phyloP scores from a whole-genome alignment of 2,888 invertebrate genomes.

The Raillietiella orientalis region DNA sequence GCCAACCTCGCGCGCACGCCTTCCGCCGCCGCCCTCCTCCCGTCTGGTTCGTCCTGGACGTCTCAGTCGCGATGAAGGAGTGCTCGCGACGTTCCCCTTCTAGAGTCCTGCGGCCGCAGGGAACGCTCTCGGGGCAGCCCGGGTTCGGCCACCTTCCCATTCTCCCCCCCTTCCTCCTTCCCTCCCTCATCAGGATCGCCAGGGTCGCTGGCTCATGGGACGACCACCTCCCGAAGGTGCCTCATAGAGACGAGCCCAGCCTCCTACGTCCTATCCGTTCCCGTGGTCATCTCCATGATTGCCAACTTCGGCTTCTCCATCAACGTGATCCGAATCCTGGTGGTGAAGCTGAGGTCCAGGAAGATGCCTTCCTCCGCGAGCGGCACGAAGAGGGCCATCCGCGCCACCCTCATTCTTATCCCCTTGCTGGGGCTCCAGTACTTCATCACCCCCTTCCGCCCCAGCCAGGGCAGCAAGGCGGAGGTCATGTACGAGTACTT shows the following conservation, averaged over 20 bases:
- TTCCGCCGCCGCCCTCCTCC: too few relatives aligned
- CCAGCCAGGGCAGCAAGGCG: too few relatives aligned
- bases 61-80: too few relatives aligned
- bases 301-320: conserved; percentile 53
- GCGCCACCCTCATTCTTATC: neutral
- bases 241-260: conserved; percentile 41
- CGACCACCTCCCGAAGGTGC: conserved; percentile 19
- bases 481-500: too few relatives aligned
- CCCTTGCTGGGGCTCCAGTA: neutral
- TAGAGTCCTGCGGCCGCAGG: too few relatives aligned
- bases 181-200: too few relatives aligned
- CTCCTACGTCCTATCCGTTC: conserved; percentile 35
- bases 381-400: neutral
- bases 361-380: neutral
- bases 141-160: too few relatives aligned
- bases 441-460: neutral
- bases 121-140: too few relatives aligned
- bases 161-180: too few relatives aligned
- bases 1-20: too few relatives aligned
- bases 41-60: too few relatives aligned
- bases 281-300: conserved; percentile 42
- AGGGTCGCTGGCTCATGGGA: neutral
- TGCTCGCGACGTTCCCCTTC: too few relatives aligned
- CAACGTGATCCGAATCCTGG: conserved; percentile 59
- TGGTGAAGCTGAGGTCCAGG: conserved; percentile 41